A percentile compares a stretch with the other conserved stretches of the same genome.
These are phyloP conservation scores for Coccyzus lansbergi DNA, from an alignment of 2,797 vertebrate genomes.

Conservation along the genomic window DNA sequence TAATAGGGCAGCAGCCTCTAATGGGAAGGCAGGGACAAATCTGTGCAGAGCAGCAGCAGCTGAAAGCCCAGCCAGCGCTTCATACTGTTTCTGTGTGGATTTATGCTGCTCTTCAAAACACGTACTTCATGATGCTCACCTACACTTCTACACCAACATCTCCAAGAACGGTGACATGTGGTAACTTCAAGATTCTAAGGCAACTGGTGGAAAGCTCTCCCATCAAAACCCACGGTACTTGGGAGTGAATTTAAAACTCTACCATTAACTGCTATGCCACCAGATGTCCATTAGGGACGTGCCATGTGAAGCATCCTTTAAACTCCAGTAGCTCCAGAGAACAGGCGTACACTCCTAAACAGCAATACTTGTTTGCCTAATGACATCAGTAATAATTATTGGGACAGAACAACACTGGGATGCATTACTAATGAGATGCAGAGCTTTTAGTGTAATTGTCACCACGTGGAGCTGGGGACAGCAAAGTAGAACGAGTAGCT, in stretches of 20 bases:
- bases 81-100: background rate
- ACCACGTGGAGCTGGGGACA: background rate
- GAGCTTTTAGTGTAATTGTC: background rate
- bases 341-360: background rate
- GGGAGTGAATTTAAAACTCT: background rate
- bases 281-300: background rate
- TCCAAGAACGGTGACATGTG: accelerated
- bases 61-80: background rate
- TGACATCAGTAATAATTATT: accelerated
- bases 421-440: background rate
- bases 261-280: background rate
- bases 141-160: too few relatives aligned
- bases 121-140: accelerated
- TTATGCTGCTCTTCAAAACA: background rate
- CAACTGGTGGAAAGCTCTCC: background rate
- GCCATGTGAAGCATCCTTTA: background rate
- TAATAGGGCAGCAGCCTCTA: background rate
- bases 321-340: background rate
- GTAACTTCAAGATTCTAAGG: background rate
- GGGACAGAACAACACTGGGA: background rate
- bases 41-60: background rate
- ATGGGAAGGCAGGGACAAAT: background rate
- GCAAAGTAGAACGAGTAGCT: background rate
- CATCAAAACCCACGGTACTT: background rate
- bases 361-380: background rate